Evolutionary conservation across 2,113 vertebrate species (phyloP), one percentile per base, ranked within the genome.

Genomic region (Zeus faber): DNA sequence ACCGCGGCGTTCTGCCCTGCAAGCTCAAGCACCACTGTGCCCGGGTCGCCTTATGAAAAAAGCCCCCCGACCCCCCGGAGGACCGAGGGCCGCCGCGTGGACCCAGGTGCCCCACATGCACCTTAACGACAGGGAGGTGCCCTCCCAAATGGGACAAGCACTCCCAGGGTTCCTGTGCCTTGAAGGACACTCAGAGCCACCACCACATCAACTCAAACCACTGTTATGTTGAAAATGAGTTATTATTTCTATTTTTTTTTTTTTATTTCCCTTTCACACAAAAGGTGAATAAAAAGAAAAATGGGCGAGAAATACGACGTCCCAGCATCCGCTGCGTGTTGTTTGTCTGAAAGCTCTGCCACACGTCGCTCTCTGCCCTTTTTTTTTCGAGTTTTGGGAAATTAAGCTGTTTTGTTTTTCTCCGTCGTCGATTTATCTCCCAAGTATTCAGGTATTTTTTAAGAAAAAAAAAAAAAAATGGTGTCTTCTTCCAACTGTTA

Each of bases 1-100:
- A 99, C 87, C 93, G 92, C 64, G 95, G 94, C 4, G 88, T 94
- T 45, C 87, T 99, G 72, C 96, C 97, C 71, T 98, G 93, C 89
- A 97, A 92, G 78, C 91, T 99, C 69, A 98, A 93, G 84, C 94
- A 99, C 85, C 95, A 95, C 79, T 99, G 97, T 69, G 78, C 90
- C 66, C 85, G 83, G 68, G 91, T 94, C 79, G 77, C 91, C 79
- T 87, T 98, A 83, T 98, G 91, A 91, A 74, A 71, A 9, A 49
- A 45, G 17, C 31, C 54, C 60, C 68, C 17, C 14, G 52, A 50
- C 58, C 33, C 13, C 13, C 14, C 27, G 27, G 4, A 29, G 4
- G 4, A 4, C 27, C 27, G 4, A 4, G 8, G 4, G 8, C 27
- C 9, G 4, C 4, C 27, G 8, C 27, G 4, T 9, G 8, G 4